Base-by-base conservation (phyloP, 2,113 vertebrate species). In the Neofelis nebulosa region DNA sequence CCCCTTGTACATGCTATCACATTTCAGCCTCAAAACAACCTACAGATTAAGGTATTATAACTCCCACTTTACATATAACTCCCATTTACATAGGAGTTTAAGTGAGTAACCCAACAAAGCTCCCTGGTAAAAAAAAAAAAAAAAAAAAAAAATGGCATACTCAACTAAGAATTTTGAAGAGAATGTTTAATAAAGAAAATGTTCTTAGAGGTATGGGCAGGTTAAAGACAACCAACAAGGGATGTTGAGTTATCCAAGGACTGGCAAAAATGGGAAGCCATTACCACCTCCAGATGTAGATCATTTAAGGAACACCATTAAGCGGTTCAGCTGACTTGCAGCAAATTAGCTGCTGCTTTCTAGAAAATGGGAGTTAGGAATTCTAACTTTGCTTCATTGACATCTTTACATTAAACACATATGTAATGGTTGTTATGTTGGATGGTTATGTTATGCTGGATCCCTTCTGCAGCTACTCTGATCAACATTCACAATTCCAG, bases 291-390 rank as follows among this genome's bases (percentile, higher is more conserved):
- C 41, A 45, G 36, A 31, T 73, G 33, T 21, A 61, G 55, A 74
- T 73, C 41, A 80, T 38, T 69, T 10, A 18, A 81, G 25, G 33
- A 45, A 45, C 98, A 99, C 99, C 93, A 99, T 99, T 93, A 99
- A 99, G 98, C 99, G 99, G 98, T 99, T 99, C 98, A 99, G 98
- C 98, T 99, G 81, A 99, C 99, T 98, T 99, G 99, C 99, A 99
- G 99, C 98, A 99, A 99, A 98, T 97, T 99, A 90, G 99, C 99
- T 85, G 99, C 99, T 86, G 99, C 99, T 52, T 99, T 99, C 98
- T 99, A 99, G 98, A 99, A 99, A 97, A 99, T 99, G 99, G 99
- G 99, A 96, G 99, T 99, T 96, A 99, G 99, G 89, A 99, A 99
- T 98, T 99, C 99, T 92, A 99, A 99, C 98, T 99, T 99, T 82